Evolutionary conservation across 2,888 invertebrate species (phyloP).

Genomic region (Hydroisotoma schaefferi): DNA sequence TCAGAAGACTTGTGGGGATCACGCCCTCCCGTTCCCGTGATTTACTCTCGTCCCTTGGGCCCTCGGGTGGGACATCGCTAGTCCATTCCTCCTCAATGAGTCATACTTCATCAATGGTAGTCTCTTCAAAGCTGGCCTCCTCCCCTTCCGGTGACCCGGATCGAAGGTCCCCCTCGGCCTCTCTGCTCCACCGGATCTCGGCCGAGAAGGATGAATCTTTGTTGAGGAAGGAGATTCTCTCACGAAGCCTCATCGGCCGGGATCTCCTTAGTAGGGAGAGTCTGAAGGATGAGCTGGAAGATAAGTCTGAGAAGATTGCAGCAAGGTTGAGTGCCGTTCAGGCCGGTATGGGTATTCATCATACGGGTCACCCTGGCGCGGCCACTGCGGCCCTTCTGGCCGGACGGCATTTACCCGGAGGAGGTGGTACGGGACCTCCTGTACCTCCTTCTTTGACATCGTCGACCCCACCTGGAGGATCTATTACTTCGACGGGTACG

Average conservation of each 20-base stretch:
- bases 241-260: slow-evolving; percentile 42
- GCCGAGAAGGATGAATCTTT: slow-evolving; percentile 42
- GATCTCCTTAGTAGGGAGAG: slow-evolving; percentile 43
- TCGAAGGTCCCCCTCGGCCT: slow-evolving; percentile 44
- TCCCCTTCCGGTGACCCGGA: slow-evolving; percentile 30
- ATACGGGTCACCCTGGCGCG: slow-evolving; percentile 11
- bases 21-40: slow-evolving; percentile 48
- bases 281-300: slow-evolving; percentile 43
- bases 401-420: slow-evolving; percentile 51
- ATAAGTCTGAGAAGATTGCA: slow-evolving; percentile 44
- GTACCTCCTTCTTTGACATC: slow-evolving; percentile 5
- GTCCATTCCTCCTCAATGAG: neutral
- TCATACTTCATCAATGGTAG: neutral
- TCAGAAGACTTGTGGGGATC: slow-evolving; percentile 39
- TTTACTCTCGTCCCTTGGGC: slow-evolving; percentile 39
- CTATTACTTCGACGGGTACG: slow-evolving; percentile 66
- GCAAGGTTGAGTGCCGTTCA: slow-evolving; percentile 33
- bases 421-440: slow-evolving; percentile 3
- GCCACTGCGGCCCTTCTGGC: slow-evolving; percentile 28
- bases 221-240: slow-evolving; percentile 47
- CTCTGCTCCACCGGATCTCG: slow-evolving; percentile 43
- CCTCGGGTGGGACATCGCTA: slow-evolving; percentile 12
- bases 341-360: slow-evolving; percentile 21
- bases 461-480: slow-evolving; percentile 53
- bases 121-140: slow-evolving; percentile 5